Percentiles rank a stretch among this genome's conserved stretches.
These are phyloP conservation scores for Melanerpes aurifrons DNA, from an alignment of 2,113 vertebrate species.

Conservation along the genomic window DNA sequence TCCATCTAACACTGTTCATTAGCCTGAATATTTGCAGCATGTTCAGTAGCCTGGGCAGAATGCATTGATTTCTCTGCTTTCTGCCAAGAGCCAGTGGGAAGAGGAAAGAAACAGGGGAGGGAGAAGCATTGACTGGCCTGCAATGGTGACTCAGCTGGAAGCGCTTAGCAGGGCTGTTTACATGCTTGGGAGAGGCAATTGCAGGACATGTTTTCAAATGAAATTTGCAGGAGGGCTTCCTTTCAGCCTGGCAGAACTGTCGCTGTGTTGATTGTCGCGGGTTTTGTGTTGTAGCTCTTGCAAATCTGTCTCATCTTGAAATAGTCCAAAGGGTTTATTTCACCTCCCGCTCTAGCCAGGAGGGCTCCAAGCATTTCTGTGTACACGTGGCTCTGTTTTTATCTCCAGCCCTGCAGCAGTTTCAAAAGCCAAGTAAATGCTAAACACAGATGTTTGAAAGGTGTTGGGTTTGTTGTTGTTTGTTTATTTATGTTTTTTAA, in stretches of 20 bases:
- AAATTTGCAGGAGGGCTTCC: slow-evolving; percentile 34
- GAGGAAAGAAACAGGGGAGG: not conserved
- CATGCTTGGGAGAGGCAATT: not conserved
- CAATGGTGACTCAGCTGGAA: slow-evolving; percentile 4
- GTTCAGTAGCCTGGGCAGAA: not conserved
- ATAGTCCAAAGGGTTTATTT: slow-evolving; percentile 40
- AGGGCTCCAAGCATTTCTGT: not conserved
- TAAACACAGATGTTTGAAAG: slow-evolving; percentile 43
- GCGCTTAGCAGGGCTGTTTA: not conserved
- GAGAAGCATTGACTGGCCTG: not conserved
- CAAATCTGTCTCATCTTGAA: not conserved
- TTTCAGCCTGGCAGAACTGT: slow-evolving; percentile 26
- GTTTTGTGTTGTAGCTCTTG: slow-evolving; percentile 31
- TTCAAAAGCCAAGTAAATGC: slow-evolving; percentile 13
- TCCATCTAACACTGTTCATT: not conserved
- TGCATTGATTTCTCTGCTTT: not conserved
- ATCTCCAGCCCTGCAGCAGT: slow-evolving; percentile 36
- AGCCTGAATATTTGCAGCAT: not conserved
- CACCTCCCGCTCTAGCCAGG: not conserved
- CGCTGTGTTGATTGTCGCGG: not conserved
- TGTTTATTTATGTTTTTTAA: not conserved
- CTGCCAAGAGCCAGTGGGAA: not conserved
- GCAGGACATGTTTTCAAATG: not conserved
- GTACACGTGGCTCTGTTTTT: not conserved
- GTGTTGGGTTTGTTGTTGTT: not conserved